phyloP scores from a whole-genome alignment of 2,888 invertebrate genomes.

The Athalia rosae region DNA sequence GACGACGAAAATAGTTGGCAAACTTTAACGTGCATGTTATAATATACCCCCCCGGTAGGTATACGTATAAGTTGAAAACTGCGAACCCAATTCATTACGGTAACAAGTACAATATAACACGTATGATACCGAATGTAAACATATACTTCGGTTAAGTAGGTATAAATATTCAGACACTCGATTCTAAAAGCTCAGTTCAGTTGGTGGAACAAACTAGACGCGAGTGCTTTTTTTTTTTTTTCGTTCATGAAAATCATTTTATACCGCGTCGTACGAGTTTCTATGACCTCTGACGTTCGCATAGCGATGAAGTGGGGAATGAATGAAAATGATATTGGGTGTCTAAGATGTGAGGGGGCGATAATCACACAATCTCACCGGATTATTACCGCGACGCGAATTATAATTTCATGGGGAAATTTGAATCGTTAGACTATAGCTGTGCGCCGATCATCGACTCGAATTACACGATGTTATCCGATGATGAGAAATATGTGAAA shows the following conservation, averaged over 20 bases:
- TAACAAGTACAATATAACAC: too few species aligned
- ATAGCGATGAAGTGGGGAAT: constrained; percentile 60
- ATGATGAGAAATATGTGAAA: too few species aligned
- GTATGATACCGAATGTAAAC: too few species aligned
- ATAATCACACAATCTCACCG: background rate
- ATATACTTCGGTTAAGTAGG: background rate
- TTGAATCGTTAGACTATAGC: too few species aligned
- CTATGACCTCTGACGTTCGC: constrained; percentile 62
- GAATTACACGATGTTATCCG: too few species aligned
- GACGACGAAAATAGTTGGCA: too few species aligned
- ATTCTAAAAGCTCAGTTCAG: constrained; percentile 38
- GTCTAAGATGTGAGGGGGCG: background rate
- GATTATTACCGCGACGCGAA: background rate
- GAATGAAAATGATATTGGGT: constrained; percentile 56
- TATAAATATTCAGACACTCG: background rate
- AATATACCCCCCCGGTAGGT: too few species aligned
- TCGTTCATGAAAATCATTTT: background rate
- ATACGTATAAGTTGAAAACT: too few species aligned
- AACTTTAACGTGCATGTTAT: too few species aligned
- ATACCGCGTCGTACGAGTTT: constrained; percentile 53
- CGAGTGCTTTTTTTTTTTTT: constrained; percentile 8
- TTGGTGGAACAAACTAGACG: constrained; percentile 17
- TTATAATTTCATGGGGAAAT: background rate
- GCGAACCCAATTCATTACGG: too few species aligned
- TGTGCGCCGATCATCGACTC: too few species aligned